Percentiles rank a stretch among this genome's conserved stretches.
Evolutionary conservation across 2,888 invertebrate genomes (phyloP).

Genomic region (Autographa gamma): DNA sequence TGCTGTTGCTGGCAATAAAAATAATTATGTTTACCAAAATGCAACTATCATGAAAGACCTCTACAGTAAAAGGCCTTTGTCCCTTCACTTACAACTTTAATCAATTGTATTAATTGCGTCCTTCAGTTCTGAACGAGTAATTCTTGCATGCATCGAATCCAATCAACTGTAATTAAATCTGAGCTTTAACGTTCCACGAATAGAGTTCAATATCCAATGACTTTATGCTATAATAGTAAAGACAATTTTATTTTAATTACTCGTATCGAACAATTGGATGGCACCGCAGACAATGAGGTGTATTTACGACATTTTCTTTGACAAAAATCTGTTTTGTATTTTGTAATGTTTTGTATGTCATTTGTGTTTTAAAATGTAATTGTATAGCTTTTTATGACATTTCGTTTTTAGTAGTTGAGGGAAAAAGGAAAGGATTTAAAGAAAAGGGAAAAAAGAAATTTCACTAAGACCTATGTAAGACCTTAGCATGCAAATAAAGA

Average conservation of each 20-base stretch:
- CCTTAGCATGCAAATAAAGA: too few species aligned
- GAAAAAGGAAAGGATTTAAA: too few species aligned
- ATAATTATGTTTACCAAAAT: conserved; percentile 12
- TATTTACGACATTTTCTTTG: conserved; percentile 75
- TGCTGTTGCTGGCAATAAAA: neutral
- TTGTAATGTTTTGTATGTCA: neutral
- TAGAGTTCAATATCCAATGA: conserved; percentile 33
- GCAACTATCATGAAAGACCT: conserved; percentile 32
- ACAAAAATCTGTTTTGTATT: conserved; percentile 58
- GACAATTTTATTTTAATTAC: conserved; percentile 76
- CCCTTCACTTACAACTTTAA: conserved; percentile 67
- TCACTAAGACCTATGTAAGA: too few species aligned
- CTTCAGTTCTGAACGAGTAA: conserved; percentile 60
- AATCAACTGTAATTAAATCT: conserved; percentile 5
- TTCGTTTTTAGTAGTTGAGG: too few species aligned
- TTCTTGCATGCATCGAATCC: conserved; percentile 44
- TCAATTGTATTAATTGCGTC: conserved; percentile 75
- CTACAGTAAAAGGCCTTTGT: conserved; percentile 45
- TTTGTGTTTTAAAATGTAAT: neutral
- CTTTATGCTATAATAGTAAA: conserved; percentile 39
- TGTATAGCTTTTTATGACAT: neutral
- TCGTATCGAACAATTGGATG: conserved; percentile 74
- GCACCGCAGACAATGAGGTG: conserved; percentile 74
- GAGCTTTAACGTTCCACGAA: neutral
- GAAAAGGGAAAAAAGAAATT: too few species aligned